Conservation (phyloP, 2,797 vertebrate species). For the Phalanger gymnotis region DNA sequence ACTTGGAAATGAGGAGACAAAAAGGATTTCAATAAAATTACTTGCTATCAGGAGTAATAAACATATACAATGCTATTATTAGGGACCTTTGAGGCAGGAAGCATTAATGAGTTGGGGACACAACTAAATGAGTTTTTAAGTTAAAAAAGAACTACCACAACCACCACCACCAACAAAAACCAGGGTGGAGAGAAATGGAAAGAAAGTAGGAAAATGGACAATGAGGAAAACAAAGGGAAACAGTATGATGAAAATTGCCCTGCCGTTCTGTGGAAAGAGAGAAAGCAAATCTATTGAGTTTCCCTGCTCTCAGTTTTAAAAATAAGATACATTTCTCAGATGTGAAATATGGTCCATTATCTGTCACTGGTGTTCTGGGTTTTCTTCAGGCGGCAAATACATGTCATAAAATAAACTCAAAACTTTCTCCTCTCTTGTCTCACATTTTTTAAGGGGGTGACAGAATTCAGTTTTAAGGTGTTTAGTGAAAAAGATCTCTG, state of each 20-base stretch:
- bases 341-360: constrained; percentile 70
- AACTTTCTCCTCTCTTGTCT: constrained; percentile 22
- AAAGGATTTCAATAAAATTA: constrained; percentile 63
- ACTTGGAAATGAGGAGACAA: constrained; percentile 57
- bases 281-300: constrained; percentile 72
- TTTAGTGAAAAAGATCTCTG: constrained; percentile 64
- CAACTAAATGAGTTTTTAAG: constrained; percentile 66
- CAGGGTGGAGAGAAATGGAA: constrained; percentile 45
- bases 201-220: constrained; percentile 43
- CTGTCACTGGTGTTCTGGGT: constrained; percentile 65
- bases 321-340: constrained; percentile 69
- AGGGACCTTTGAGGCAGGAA: constrained; percentile 65
- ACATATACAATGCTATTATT: constrained; percentile 71
- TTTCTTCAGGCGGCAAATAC: constrained; percentile 32
- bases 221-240: constrained; percentile 65
- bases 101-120: constrained; percentile 62
- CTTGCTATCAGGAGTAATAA: constrained; percentile 62
- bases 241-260: constrained; percentile 64
- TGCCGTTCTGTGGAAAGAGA: constrained; percentile 67
- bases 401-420: constrained; percentile 62
- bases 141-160: constrained; percentile 28
- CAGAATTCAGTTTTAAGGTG: constrained; percentile 41
- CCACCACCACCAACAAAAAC: neutral
- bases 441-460: constrained; percentile 11
- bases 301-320: constrained; percentile 70